Base-by-base conservation (phyloP, 1,140 invertebrate genomes). In the Drosophila ananassae region DNA sequence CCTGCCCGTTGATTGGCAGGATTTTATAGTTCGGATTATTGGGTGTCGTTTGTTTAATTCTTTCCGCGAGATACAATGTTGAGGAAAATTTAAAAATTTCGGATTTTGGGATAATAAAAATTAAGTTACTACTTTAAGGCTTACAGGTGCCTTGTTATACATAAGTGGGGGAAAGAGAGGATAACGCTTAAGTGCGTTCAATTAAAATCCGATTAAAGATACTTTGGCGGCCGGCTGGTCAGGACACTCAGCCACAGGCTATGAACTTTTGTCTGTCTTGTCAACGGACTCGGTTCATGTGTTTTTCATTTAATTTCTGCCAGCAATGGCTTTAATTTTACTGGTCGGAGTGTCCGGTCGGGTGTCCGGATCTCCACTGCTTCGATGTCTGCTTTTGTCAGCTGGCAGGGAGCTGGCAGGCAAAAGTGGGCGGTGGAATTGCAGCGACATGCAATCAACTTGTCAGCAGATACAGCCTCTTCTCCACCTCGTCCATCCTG, bases 361-460 rank as follows among this genome's bases (percentile, higher is more conserved):
- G 30, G 10, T 21, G 51, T 62, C 57, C 46, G 51, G 48, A 48
- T 66, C 60, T 63, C 55, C 56, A 53, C 47, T 41, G 71, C 60
- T 60, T 73, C 47, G 61, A 56, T 52, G 52, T 60, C 77, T 80
- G 77, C 72, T 57, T 53, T 68, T 81, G 79, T 62, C 71, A 79
- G 60, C 39, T 64, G 59, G 50, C 24, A 46, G 52, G 41, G 25
- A 12, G 66, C 8, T 28, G 22, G 25, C 6, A 5, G n/a, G n/a
- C n/a, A 5, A 28, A 28, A 37, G 32, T 39, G 28, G 37, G 39
- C 34, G 44, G 68, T 39, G 37, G 39, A 8, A 32, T 9, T 47
- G 74, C 69, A 48, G 24, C 62, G 64, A 74, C 72, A 73, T 77
- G 77, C 80, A 84, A 85, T 80, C 81, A 77, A 85, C 77, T 85